A percentile compares a stretch with the other conserved stretches of the same genome.
phyloP scores from a whole-genome alignment of 2,888 invertebrate genomes.

The Spilarctia lutea region DNA sequence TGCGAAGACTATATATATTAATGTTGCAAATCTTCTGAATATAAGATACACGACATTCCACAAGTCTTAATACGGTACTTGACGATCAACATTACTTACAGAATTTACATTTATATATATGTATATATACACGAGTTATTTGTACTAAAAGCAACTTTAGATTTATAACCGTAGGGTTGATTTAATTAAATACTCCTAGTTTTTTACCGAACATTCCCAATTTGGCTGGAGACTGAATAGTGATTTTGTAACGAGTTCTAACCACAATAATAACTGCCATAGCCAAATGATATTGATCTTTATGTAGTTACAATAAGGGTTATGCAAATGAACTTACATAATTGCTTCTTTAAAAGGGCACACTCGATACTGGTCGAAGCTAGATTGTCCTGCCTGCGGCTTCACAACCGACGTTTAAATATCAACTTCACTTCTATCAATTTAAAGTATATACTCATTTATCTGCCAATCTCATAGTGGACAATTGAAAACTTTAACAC shows the following conservation, averaged over 20 bases:
- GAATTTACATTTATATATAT: slow-evolving; percentile 5
- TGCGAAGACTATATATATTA: no score
- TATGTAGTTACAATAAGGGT: slow-evolving; percentile 41
- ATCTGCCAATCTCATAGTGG: slow-evolving; percentile 33
- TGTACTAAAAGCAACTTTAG: slow-evolving; percentile 24
- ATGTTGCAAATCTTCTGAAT: background rate
- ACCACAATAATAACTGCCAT: slow-evolving; percentile 19
- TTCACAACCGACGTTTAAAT: slow-evolving; percentile 38
- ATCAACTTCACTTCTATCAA: slow-evolving; percentile 47
- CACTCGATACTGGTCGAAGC: slow-evolving; percentile 65
- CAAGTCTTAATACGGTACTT: slow-evolving; percentile 6
- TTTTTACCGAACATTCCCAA: slow-evolving; percentile 62
- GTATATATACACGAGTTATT: slow-evolving; percentile 12
- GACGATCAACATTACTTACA: slow-evolving; percentile 9
- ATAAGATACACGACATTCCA: background rate
- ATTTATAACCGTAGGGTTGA: slow-evolving; percentile 16
- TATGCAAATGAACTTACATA: slow-evolving; percentile 37
- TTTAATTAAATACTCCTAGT: slow-evolving; percentile 40
- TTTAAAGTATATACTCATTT: slow-evolving; percentile 55
- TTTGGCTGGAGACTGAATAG: slow-evolving; percentile 65
- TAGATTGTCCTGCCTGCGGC: slow-evolving; percentile 68
- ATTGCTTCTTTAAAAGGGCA: slow-evolving; percentile 65
- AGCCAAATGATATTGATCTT: slow-evolving; percentile 44
- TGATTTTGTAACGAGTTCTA: slow-evolving; percentile 56
- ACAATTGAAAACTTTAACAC: slow-evolving; percentile 19